Conservation (phyloP, 2,797 vertebrate genomes). For the Denticeps clupeoides region DNA sequence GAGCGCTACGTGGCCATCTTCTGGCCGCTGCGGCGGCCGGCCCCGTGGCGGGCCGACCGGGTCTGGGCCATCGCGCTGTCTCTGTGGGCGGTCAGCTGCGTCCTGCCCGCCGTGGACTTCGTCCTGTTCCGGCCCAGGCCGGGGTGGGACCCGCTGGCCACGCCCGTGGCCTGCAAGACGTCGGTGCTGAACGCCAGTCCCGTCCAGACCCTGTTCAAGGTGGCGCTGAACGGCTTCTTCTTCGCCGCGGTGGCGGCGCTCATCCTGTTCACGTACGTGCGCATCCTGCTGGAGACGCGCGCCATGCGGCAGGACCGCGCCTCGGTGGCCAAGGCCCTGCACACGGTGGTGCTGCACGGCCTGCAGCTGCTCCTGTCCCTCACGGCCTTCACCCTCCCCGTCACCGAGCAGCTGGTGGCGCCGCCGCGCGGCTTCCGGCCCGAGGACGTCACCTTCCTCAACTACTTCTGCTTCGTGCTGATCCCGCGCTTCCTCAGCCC, state of each 20-base stretch:
- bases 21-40: slow-evolving; percentile 47
- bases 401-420: slow-evolving; percentile 42
- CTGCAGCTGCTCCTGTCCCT: slow-evolving; percentile 59
- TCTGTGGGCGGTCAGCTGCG: slow-evolving; percentile 46
- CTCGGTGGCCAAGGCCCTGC: slow-evolving; percentile 52
- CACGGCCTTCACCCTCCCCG: slow-evolving; percentile 46
- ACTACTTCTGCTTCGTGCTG: slow-evolving; percentile 52
- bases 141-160: slow-evolving; percentile 22
- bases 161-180: slow-evolving; percentile 35
- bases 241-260: slow-evolving; percentile 46
- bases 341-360: slow-evolving; percentile 61
- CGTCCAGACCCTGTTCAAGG: slow-evolving; percentile 40
- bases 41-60: slow-evolving; percentile 49
- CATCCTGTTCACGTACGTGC: slow-evolving; percentile 61
- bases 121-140: slow-evolving; percentile 20
- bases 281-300: slow-evolving; percentile 54
- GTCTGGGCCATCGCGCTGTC: slow-evolving; percentile 51
- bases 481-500: slow-evolving; percentile 58
- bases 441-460: slow-evolving; percentile 45
- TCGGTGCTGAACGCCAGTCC: slow-evolving; percentile 25
- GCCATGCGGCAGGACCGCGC: slow-evolving; percentile 45
- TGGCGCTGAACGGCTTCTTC: slow-evolving; percentile 36
- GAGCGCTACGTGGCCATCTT: slow-evolving; percentile 64
- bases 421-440: slow-evolving; percentile 27
- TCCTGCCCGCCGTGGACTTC: slow-evolving; percentile 29